Percentiles rank a stretch among this genome's conserved stretches.
Conservation (phyloP, 2,888 invertebrate genomes). For the Acanthosoma haemorrhoidale region DNA sequence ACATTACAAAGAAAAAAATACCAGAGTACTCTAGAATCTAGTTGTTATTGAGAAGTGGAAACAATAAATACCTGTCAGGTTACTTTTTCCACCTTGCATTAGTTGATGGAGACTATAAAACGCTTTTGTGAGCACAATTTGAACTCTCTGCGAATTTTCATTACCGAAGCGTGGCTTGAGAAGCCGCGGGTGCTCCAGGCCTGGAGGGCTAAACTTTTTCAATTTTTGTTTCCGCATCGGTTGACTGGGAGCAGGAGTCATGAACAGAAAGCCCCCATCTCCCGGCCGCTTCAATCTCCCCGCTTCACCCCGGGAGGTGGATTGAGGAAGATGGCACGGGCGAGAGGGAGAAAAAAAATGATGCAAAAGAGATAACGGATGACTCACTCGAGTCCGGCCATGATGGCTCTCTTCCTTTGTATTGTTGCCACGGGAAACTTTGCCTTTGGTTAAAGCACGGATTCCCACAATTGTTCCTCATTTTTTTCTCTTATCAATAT, state of each 20-base stretch:
- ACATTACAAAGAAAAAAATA: too few relatives aligned
- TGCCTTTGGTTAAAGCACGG: not conserved
- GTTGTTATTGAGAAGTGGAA: too few relatives aligned
- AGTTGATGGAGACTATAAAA: too few relatives aligned
- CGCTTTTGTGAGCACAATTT: too few relatives aligned
- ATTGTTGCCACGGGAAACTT: not conserved
- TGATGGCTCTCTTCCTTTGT: not conserved
- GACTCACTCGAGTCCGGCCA: not conserved
- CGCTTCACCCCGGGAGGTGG: not conserved
- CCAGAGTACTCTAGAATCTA: too few relatives aligned
- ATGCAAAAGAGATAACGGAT: not conserved
- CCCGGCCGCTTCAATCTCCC: not conserved
- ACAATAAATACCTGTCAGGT: too few relatives aligned
- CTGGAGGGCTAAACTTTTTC: constrained; percentile 16
- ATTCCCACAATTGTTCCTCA: not conserved
- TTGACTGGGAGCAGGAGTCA: not conserved
- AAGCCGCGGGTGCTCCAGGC: not conserved
- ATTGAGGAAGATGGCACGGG: not conserved
- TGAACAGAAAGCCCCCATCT: not conserved
- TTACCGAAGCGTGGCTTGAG: too few relatives aligned
- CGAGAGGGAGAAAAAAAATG: not conserved
- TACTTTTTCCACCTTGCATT: too few relatives aligned
- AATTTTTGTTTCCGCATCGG: constrained; percentile 21
- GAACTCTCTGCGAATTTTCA: too few relatives aligned
- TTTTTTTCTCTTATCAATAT: not conserved